Evolutionary conservation across 2,888 invertebrate genomes (phyloP), one percentile per base, ranked within the genome.

Genomic region (Archaeoteleia sp.): DNA sequence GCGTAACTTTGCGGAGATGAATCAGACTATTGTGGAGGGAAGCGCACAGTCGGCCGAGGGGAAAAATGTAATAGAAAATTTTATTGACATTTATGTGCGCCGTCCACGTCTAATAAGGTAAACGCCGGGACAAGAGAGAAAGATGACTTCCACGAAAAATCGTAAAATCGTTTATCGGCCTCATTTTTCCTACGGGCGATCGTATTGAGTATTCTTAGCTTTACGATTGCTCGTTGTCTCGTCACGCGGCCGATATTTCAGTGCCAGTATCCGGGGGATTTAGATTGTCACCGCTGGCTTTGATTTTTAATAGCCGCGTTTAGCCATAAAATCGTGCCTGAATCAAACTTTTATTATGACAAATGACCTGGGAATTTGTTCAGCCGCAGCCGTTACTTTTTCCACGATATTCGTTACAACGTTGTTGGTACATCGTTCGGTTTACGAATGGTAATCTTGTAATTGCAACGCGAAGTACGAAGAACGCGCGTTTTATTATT

Each of bases 91-190:
- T 45, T 27, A 55, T 35, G 54, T 32, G 34, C 42, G 30, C 8
- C 35, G 40, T 49, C 27, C 15, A 34, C 23, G 15, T 9, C 20
- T 48, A 40, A 23, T 40, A 40, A 23, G 23, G 23, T 9, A 30
- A 23, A 43, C 9, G 17, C 27, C 8, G 13, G 27, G 34, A 32
- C 9, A 15, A 20, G 30, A 32, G 15, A 42, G 30, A 45, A 37
- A 46, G 40, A 51, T 37, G 54, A 39, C 67, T 76, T 74, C 72
- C 51, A 49, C 60, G 71, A 69, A 66, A 53, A 66, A 71, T 74
- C 78, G 66, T 78, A 76, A 77, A 75, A 72, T 60, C 71, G 67
- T 72, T 73, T 75, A 76, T 78, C 73, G 60, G 57, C 43, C 53
- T 14, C 65, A 61, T 53, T 65, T 68, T 58, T 60, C 42, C 39